Base-by-base conservation (phyloP, 2,113 vertebrate species). In the Salvelinus fontinalis region DNA sequence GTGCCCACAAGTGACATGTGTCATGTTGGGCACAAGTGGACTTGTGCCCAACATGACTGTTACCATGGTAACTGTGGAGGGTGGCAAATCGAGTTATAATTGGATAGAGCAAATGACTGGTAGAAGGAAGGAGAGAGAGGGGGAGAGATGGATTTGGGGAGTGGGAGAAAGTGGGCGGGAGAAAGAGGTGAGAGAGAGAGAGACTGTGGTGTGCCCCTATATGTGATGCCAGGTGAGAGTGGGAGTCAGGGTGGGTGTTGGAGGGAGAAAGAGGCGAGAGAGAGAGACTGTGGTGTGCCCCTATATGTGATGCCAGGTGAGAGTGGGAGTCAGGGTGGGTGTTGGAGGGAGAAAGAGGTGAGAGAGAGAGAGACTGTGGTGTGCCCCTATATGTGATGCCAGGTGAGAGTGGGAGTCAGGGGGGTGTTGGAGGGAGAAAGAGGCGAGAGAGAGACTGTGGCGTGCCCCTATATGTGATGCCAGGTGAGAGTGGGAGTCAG, bases 61-160 rank as follows among this genome's bases (percentile, higher is more conserved):
- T 92, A 90, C 91, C 84, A 88, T 91, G 90, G 91, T 89, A 91
- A 92, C 91, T 84, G 85, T 79, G 83, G 84, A 78, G 78, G 85
- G 76, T 75, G 85, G 87, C 80, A 79, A 79, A 89, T 88, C 67
- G 78, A 92, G 90, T 91, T 91, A 89, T 92, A 90, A 91, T 92
- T 92, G 89, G 91, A 87, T 66, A 39, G 80, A 86, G 87, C 81
- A 88, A 90, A 88, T 84, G 85, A 84, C 85, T 79, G 87, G 87
- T 88, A 83, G 87, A 87, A 84, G 87, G 85, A 91, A 85, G 83
- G 79, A 87, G 54, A 73, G 73, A 5, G 86, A 86, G 87, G 75
- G 75, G 83, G 83, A 83, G 85, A 83, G 84, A 87, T 86, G 82
- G 87, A 91, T 89, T 86, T 81, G 86, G 77, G 85, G 80, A 74